Base-by-base conservation (phyloP, 1,140 invertebrate genomes). In the Eciton burchellii region DNA sequence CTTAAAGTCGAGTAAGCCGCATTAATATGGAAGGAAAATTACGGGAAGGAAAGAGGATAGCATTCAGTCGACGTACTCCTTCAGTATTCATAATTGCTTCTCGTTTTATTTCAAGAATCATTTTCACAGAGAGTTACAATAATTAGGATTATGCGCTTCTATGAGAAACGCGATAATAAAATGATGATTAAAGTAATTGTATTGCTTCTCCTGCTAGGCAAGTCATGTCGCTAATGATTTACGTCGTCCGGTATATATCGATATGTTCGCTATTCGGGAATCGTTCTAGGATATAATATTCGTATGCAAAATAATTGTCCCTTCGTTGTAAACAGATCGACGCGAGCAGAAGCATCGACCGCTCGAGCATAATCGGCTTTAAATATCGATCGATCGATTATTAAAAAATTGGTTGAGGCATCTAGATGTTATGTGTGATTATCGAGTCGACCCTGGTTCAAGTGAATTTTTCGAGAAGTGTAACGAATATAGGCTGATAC, bases 101-200 rank as follows among this genome's bases (percentile, higher is more conserved):
- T 87, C 1, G 29, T 76, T 88, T 88, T 88, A 88, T 88, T 88
- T 85, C 43, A 85, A 85, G 68, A 87, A 85, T 81, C 24, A 83
- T 72, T 85, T 88, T 26, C 86, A 71, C 84, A 74, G 79, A 85
- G 74, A 85, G 57, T 83, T 88, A 88, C 86, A 88, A 47, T 85
- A 70, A 84, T 54, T 70, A 41, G 81, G 81, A 77, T 57, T 68
- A 47, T 63, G 71, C 63, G 49, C n/a, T 35, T 57, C 26, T 59
- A 52, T 49, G 56, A n/a, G n/a, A 26, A 26, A 65, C 86, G 71
- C 77, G 73, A 82, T 60, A 88, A 74, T 82, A 82, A 72, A 52
- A 57, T 82, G 68, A 85, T 82, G 49, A 85, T 85, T 88, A 85
- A 82, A 49, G 82, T 88, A 87, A 85, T 87, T 83, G 82, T 87